Evolutionary conservation across 2,113 vertebrate species (phyloP), one percentile per base, ranked within the genome.

Genomic region (Ammodytes marinus): DNA sequence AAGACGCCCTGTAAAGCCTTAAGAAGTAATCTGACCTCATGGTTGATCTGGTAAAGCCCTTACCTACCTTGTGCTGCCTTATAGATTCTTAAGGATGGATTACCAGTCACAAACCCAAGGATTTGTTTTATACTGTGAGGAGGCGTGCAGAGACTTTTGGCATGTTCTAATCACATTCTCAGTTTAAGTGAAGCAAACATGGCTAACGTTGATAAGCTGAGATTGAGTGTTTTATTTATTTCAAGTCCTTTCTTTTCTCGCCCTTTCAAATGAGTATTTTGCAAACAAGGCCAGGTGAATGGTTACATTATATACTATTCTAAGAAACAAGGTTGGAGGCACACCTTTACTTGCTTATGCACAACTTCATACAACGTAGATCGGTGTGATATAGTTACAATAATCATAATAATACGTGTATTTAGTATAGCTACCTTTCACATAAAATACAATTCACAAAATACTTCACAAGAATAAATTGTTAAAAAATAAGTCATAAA

Each of bases 11-110:
- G 46, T 61, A 66, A 69, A 69, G 66, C 17, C 53, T 50, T 8
- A 27, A n/a, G 46, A 70, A 61, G 43, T 12, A 4, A 47, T 59
- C 81, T 77, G 66, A 85, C 73, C 82, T 83, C 68, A 42, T 6
- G 14, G 71, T 54, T 82, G 55, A 91, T 80, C 83, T 80, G 45
- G 70, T 93, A 82, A 93, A 86, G 58, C 17, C 86, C 82, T 87
- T 87, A 87, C 55, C 71, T 69, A 66, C 58, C 67, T 55, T 47
- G 42, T 60, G 69, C 74, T n/a, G n/a, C n/a, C n/a, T n/a, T 58
- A 39, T 79, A 76, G 58, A 53, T 75, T 78, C 72, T 68, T 87
- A 54, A 82, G 80, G 70, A 58, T 80, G 85, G 88, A 83, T 89
- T 86, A 89, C 60, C 79, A 64, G 46, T 81, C 77, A 73, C 50